phyloP scores from a whole-genome alignment of 35 echinoderm and acorn worm species.

The Lytechinus pictus region DNA sequence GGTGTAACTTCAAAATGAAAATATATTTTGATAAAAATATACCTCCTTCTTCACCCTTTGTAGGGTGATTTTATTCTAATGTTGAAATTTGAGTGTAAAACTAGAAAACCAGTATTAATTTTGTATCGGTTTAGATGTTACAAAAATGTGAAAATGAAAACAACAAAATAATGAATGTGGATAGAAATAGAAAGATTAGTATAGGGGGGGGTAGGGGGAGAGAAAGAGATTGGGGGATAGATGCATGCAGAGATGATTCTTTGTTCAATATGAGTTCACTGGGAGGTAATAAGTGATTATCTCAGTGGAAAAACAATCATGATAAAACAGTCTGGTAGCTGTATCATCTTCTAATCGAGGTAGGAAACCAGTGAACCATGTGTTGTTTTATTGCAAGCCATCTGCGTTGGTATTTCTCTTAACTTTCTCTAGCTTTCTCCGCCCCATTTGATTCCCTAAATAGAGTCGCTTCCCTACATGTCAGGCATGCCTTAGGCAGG shows the following conservation, averaged over 20 bases:
- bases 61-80: too few species aligned
- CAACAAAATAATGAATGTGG: too few species aligned
- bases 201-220: neutral
- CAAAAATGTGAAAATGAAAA: too few species aligned
- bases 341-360: neutral
- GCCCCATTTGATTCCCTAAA: neutral
- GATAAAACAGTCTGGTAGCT: neutral
- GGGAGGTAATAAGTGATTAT: neutral
- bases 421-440: neutral
- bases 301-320: neutral
- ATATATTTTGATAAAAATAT: too few species aligned
- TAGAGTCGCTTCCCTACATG: neutral
- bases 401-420: neutral
- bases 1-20: too few species aligned
- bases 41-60: too few species aligned
- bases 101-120: too few species aligned
- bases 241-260: neutral
- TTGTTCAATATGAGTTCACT: neutral
- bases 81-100: too few species aligned
- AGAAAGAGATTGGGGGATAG: neutral
- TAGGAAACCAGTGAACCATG: neutral
- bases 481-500: neutral
- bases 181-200: too few species aligned
- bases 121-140: too few species aligned
- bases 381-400: constrained; percentile 7